Evolutionary conservation across 2,113 vertebrate species (phyloP).

Genomic region (Gymnarchus niloticus): DNA sequence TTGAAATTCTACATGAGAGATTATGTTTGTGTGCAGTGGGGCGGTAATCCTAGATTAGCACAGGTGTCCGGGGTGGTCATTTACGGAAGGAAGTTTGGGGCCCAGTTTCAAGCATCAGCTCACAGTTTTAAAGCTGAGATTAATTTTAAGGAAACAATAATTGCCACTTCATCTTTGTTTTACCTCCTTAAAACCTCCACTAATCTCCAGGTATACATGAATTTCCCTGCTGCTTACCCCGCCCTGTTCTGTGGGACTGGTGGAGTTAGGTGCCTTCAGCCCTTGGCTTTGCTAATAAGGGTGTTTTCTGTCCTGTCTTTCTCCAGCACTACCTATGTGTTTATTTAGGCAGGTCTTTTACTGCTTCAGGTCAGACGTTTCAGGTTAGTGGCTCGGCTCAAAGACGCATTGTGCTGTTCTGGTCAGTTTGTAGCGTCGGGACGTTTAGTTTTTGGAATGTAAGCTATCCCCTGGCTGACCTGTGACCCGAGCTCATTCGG

Average conservation of each 20-base stretch:
- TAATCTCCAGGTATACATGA: slow-evolving; percentile 51
- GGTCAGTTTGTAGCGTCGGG: background rate
- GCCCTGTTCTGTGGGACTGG: slow-evolving; percentile 40
- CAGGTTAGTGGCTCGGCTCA: background rate
- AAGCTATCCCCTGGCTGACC: slow-evolving; percentile 30
- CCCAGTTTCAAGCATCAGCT: slow-evolving; percentile 44
- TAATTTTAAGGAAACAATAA: slow-evolving; percentile 44
- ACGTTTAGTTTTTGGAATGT: slow-evolving; percentile 21
- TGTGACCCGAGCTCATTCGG: slow-evolving; percentile 38
- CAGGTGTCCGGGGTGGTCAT: background rate
- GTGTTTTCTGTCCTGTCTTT: background rate
- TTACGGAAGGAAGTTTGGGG: slow-evolving; percentile 11
- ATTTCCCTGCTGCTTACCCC: slow-evolving; percentile 38
- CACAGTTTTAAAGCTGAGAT: slow-evolving; percentile 40
- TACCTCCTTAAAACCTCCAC: slow-evolving; percentile 47
- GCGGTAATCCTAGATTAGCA: slow-evolving; percentile 9
- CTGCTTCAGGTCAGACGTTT: background rate
- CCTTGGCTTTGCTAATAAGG: slow-evolving; percentile 30
- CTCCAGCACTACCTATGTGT: slow-evolving; percentile 24
- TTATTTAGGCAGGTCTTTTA: slow-evolving; percentile 33
- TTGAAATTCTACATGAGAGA: background rate
- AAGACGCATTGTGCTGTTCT: background rate
- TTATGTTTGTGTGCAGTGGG: background rate
- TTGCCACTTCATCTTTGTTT: slow-evolving; percentile 50
- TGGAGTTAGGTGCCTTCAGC: slow-evolving; percentile 35